Base-by-base conservation (phyloP, 2,888 invertebrate genomes). In the Empis stercorea region DNA sequence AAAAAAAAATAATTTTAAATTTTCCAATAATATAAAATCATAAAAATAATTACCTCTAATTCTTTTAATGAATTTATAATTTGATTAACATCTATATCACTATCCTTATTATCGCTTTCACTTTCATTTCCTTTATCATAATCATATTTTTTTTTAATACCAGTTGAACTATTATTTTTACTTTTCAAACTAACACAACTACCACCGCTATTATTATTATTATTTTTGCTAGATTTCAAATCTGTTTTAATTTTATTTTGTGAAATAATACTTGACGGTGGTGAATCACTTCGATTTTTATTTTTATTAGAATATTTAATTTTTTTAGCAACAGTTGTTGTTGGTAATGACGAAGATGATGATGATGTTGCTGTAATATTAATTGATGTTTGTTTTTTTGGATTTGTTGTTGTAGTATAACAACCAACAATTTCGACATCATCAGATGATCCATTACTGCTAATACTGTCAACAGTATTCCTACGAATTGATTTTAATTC, bases 51-150 rank as follows among this genome's bases (percentile, higher is more conserved):
- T 55, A 60, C 71, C 53, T 72, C 71, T 39, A 73, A 58, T 42
- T 67, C 71, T 54, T 71, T 71, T 38, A 73, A 58, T 47, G 68
- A 66, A 49, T 70, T 71, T 67, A 71, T 71, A 16, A 72, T 70
- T 56, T 70, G 70, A 48, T 66, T 68, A 39, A 71, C 70, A 52
- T 73, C 72, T 42, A 61, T 52, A 42, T 57, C 61, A 36, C 43
- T 32, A 34, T 52, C 52, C 30, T 45, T 49, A 10, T 30, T 46
- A 40, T 44, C 46, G 16, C 45, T 30, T 14, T 30, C 34, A 30
- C 40, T 40, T 38, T 38, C 38, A 32, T 37, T 44, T 15, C 27
- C 38, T 11, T 38, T 32, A 40, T 47, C 40, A n/a, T 47, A 39
- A 30, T 34, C 30, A 36, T 30, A 32, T 40, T 34, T 17, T 16